A percentile compares a stretch with the other conserved stretches of the same genome.
Evolutionary conservation across 2,113 vertebrate species (phyloP).

Genomic region (Esox niger): DNA sequence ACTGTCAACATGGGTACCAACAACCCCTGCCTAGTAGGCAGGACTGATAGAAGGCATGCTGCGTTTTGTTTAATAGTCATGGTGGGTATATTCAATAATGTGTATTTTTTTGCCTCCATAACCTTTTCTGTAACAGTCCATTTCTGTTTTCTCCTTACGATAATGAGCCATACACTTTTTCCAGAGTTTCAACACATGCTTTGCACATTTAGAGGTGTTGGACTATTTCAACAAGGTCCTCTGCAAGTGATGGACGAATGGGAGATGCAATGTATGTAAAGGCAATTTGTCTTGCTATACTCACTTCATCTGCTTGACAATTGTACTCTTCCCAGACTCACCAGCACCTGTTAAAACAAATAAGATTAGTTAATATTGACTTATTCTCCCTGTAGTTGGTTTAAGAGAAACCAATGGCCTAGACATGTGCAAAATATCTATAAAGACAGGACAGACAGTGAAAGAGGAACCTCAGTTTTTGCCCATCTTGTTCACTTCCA

Average conservation of each 20-base stretch:
- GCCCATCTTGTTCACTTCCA: background rate
- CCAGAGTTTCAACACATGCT: background rate
- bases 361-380: background rate
- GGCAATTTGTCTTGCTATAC: constrained; percentile 56
- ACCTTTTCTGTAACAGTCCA: too few relatives aligned
- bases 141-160: too few relatives aligned
- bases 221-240: background rate
- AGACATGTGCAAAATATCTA: background rate
- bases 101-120: too few relatives aligned
- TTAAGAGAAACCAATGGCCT: background rate
- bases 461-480: background rate
- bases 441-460: background rate
- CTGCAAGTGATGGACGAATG: background rate
- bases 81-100: too few relatives aligned
- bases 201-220: too few relatives aligned
- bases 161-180: background rate
- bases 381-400: background rate
- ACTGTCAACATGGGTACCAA: too few relatives aligned
- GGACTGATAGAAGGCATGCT: too few relatives aligned
- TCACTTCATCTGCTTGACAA: constrained; percentile 99
- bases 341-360: constrained; percentile 79
- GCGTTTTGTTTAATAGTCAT: too few relatives aligned
- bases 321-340: constrained; percentile 95
- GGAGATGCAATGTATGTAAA: background rate
- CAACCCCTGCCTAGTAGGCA: too few relatives aligned